These are phyloP conservation scores for Papilio protenor DNA, from an alignment of 2,888 invertebrate species.

Conservation along the genomic window DNA sequence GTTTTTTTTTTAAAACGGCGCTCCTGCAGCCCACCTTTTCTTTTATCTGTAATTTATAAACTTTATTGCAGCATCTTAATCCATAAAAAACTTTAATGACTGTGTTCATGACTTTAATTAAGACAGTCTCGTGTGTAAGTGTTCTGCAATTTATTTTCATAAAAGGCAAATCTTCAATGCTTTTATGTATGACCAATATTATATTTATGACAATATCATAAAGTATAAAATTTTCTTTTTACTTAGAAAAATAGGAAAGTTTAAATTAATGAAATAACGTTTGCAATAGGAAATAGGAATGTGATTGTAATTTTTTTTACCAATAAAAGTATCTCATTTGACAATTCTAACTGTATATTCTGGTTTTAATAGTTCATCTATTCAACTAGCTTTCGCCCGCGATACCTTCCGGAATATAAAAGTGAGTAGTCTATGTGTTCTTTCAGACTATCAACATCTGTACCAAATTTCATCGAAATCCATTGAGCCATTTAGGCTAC, in stretches of 20 bases:
- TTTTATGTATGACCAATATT: slow-evolving; percentile 3
- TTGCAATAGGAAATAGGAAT: background rate
- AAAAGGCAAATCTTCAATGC: background rate
- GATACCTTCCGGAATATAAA: too few relatives aligned
- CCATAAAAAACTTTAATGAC: slow-evolving; percentile 42
- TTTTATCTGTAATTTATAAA: slow-evolving; percentile 38
- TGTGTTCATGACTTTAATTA: slow-evolving; percentile 38
- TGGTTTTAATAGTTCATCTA: background rate
- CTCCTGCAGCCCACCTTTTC: slow-evolving; percentile 21
- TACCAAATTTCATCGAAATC: too few relatives aligned
- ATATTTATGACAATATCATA: background rate
- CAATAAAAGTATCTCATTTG: background rate
- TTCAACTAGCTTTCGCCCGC: background rate
- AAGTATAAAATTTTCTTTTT: background rate
- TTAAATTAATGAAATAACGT: background rate
- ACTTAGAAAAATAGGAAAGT: too few relatives aligned
- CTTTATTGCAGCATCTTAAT: slow-evolving; percentile 37
- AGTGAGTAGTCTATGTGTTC: too few relatives aligned
- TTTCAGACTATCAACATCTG: too few relatives aligned
- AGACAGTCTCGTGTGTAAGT: slow-evolving; percentile 23
- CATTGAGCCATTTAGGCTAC: too few relatives aligned
- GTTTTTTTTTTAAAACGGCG: background rate
- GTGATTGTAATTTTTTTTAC: too few relatives aligned
- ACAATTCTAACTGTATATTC: background rate
- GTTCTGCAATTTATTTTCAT: slow-evolving; percentile 33